A percentile compares a stretch with the other conserved stretches of the same genome.
Conservation (phyloP, 1,140 invertebrate genomes). For the Chrysomallon squamiferum region DNA sequence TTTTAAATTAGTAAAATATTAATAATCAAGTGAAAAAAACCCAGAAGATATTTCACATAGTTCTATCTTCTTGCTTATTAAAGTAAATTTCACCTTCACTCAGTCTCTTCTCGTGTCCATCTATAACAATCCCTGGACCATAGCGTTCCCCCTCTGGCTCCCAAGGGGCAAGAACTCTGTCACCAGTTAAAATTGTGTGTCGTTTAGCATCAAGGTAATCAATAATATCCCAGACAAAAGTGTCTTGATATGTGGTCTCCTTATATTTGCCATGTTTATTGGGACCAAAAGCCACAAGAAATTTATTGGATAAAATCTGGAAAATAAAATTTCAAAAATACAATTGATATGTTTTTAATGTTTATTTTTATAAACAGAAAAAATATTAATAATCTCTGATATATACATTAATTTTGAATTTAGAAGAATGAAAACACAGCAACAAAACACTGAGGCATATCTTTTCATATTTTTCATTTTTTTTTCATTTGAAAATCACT, state of each 20-base stretch:
- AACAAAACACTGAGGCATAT: background rate
- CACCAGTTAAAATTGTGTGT: constrained; percentile 48
- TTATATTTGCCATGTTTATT: constrained; percentile 52
- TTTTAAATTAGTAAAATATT: too few relatives aligned
- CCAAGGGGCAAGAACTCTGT: constrained; percentile 56
- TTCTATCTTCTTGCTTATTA: too few relatives aligned
- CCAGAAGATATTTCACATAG: too few relatives aligned
- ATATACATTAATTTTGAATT: background rate
- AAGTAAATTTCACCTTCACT: constrained; percentile 32
- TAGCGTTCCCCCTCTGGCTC: constrained; percentile 55
- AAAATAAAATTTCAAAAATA: constrained; percentile 12
- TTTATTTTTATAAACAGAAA: too few relatives aligned
- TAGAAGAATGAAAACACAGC: background rate
- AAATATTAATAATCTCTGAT: background rate
- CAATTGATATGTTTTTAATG: too few relatives aligned
- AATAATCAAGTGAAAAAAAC: too few relatives aligned
- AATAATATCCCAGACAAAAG: constrained; percentile 56
- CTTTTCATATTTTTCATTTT: too few relatives aligned
- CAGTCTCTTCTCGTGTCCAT: constrained; percentile 52
- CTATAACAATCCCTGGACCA: constrained; percentile 54
- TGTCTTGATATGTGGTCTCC: constrained; percentile 56
- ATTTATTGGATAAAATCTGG: constrained; percentile 53
- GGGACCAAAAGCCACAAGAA: constrained; percentile 57
- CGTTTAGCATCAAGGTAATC: constrained; percentile 49
- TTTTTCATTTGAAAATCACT: too few relatives aligned